Base-by-base conservation (phyloP, 2,888 invertebrate genomes). In the Pristionchus arcanus region DNA sequence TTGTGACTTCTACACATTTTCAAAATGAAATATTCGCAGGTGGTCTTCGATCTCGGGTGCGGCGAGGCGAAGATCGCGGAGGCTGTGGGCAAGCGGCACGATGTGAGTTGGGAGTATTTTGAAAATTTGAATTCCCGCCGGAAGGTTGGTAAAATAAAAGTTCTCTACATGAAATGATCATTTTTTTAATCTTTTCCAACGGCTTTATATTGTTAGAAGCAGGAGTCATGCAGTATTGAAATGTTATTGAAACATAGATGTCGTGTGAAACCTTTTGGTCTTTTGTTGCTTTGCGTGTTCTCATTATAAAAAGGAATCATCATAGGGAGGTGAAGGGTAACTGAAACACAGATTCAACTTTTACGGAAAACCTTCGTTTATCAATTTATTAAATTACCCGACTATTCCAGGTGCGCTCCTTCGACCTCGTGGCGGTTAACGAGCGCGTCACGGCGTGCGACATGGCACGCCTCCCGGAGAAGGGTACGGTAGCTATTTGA, bases 41-140 rank as follows among this genome's bases (percentile, higher is more conserved):
- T 97, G 3, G 96, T 99, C 90, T 98, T 97, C 0, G 99, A 99
- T 96, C 97, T 99, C 96, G 99, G 99, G 1, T 99, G 99, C 95
- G 99, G 99, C 0, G 98, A 98, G 95, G 99, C 97, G 0, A 96
- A 97, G 90, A 96, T 99, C 13, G 97, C 98, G 0, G 96, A 96
- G 83, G 91, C 91, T 31, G 90, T 92, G 53, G 90, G 90, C 7
- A 87, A 91, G 19, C 90, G 90, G 28, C 91, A 92, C 31, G 89
- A 91, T 68, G 91, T 91, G 28, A 77, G 74, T 9, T n/a, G 53
- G 9, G 21, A 49, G 5, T 28, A n/a, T 81, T n/a, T 53, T 28
- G 49, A 81, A 31, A 42, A 28, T 87, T 81, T 81, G 25, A 87
- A 42, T 68, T 87, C 42, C 66, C 87, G 31, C 28, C 28, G 0